phyloP scores from a whole-genome alignment of 2,888 invertebrate genomes.

The Acronicta aceris region DNA sequence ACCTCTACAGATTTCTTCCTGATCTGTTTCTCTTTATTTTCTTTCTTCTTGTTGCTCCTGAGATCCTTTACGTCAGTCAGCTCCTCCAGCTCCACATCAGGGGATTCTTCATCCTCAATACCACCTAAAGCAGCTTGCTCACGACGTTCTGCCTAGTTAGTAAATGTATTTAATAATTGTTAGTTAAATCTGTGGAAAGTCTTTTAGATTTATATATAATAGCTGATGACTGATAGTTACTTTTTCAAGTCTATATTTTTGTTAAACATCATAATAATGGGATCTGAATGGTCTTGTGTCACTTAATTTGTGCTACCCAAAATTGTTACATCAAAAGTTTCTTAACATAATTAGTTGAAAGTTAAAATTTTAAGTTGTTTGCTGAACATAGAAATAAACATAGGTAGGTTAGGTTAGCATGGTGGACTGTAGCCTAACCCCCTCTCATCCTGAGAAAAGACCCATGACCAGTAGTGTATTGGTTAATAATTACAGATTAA shows the following conservation, averaged over 20 bases:
- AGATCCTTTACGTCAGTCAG: constrained; percentile 85
- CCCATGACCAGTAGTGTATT: too few species aligned
- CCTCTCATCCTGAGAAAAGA: too few species aligned
- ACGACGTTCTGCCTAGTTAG: constrained; percentile 75
- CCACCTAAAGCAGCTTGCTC: constrained; percentile 74
- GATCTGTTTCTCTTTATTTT: constrained; percentile 85
- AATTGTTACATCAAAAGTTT: not conserved
- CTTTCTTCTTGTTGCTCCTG: constrained; percentile 86
- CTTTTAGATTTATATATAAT: constrained; percentile 28
- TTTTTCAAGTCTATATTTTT: not conserved
- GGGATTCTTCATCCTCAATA: constrained; percentile 68
- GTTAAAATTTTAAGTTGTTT: not conserved
- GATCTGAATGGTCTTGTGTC: not conserved
- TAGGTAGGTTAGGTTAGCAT: too few species aligned
- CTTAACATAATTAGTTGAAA: too few species aligned
- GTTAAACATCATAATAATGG: not conserved
- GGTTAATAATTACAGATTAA: too few species aligned
- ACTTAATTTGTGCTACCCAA: not conserved
- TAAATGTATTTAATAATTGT: constrained; percentile 30
- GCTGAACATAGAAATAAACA: not conserved
- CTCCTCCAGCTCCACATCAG: constrained; percentile 75
- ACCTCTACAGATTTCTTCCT: constrained; percentile 83
- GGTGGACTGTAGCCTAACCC: too few species aligned
- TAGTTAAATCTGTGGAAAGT: constrained; percentile 34
- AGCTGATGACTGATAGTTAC: not conserved